Conservation (phyloP, 1,140 invertebrate genomes). For the Ephestia elutella region DNA sequence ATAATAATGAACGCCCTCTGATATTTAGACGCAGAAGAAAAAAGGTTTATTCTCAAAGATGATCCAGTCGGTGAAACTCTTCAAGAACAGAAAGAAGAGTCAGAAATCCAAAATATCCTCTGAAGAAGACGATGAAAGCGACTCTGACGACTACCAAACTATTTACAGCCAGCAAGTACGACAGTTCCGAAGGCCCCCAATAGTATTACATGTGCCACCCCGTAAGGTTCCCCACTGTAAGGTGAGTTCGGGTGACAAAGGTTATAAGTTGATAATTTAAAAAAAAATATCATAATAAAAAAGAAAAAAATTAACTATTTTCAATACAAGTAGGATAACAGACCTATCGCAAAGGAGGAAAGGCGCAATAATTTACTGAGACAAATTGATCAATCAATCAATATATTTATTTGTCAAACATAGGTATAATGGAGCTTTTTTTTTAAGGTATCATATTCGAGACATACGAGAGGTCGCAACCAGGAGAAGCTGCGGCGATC, state of each 20-base stretch:
- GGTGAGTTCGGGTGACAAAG: too few relatives aligned
- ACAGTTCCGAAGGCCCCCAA: constrained; percentile 7
- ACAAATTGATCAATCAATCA: too few relatives aligned
- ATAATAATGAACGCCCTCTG: too few relatives aligned
- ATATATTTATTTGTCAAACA: too few relatives aligned
- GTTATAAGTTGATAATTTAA: too few relatives aligned
- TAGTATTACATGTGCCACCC: not conserved
- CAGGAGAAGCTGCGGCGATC: constrained; percentile 15
- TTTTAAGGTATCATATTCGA: constrained; percentile 10
- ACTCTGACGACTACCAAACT: constrained; percentile 50
- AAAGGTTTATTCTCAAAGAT: constrained; percentile 44
- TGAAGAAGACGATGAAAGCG: constrained; percentile 30
- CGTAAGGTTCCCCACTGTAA: constrained; percentile 21
- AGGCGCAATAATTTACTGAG: too few relatives aligned
- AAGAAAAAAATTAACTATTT: too few relatives aligned
- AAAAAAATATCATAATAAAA: too few relatives aligned
- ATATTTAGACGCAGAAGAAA: constrained; percentile 32
- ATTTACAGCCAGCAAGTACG: constrained; percentile 41
- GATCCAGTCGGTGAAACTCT: constrained; percentile 39
- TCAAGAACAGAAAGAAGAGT: constrained; percentile 27
- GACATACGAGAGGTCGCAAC: constrained; percentile 11
- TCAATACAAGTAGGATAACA: too few relatives aligned
- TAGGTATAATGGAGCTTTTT: too few relatives aligned
- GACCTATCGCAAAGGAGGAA: too few relatives aligned
- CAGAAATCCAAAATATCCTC: constrained; percentile 13